Evolutionary conservation across 2,888 invertebrate species (phyloP), one percentile per base, ranked within the genome.

Genomic region (Zaprionus lineosus): DNA sequence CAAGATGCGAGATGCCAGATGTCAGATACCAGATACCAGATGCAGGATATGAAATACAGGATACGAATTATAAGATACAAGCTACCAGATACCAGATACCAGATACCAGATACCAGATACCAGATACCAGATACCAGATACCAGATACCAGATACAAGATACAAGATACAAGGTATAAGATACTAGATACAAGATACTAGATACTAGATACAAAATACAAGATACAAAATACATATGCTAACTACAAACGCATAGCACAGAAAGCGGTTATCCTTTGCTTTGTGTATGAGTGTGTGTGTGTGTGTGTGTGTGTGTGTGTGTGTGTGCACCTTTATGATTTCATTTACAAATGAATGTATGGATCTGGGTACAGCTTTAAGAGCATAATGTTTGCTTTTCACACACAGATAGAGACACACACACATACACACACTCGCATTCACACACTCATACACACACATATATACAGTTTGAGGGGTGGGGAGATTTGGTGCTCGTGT

Each of bases 271-370:
- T 33, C 26, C 24, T 41, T 40, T 48, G 36, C 24, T n/a, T n/a
- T n/a, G n/a, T n/a, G n/a, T n/a, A n/a, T n/a, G n/a, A n/a, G n/a
- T n/a, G n/a, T n/a, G n/a, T n/a, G n/a, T n/a, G n/a, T n/a, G n/a
- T n/a, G n/a, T n/a, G n/a, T n/a, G n/a, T n/a, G n/a, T n/a, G n/a
- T n/a, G n/a, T n/a, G n/a, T n/a, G n/a, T n/a, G 24, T 18, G 37
- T 58, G 51, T 65, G 53, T 62, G 29, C 55, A 67, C 83, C 85
- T 84, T 78, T 75, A 70, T 81, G 82, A 74, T 84, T 84, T 81
- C 74, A 85, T 85, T 85, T 79, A 79, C 84, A 78, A 81, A 81
- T 81, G 83, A 73, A 70, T 73, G 28, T 67, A 24, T 56, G 26
- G 12, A 31, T 50, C 44, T 33, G 26, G 3, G 7, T 21, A 21